Evolutionary conservation across 2,797 vertebrate genomes (phyloP), one percentile per base, ranked within the genome.

Genomic region (Nyctalus aviator): DNA sequence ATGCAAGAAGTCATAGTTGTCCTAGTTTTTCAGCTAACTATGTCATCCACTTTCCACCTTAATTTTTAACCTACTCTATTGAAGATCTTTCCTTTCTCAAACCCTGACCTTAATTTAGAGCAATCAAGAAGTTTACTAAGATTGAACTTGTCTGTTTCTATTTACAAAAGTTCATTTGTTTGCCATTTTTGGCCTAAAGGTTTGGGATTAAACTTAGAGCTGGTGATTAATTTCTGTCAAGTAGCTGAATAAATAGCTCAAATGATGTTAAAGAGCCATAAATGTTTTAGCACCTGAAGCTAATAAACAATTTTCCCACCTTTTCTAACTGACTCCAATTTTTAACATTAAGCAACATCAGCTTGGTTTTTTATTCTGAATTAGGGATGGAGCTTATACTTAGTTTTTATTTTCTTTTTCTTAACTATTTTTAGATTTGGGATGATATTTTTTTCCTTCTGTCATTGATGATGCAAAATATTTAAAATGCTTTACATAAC

Each of bases 201-300:
- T 18, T 89, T 57, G 23, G 66, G 37, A 86, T 86, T 76, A 81
- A 59, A 35, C 6, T 14, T 18, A 64, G 75, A 85, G 6, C 8
- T 85, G 37, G 50, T 83, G 71, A 79, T 20, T 78, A 82, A 89
- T 71, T 94, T 62, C 10, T 93, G 35, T 85, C 59, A 35, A 79
- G 9, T 27, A 68, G 41, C 46, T 78, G 44, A 90, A 53, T 86
- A 75, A 88, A 86, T 57, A 57, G 15, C 32, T 91, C 35, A 69
- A 85, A 50, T 71, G 46, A 25, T 87, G 35, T 44, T 91, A 7
- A 90, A 18, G 64, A 8, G 5, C 20, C 5, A 30, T n/a, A 27
- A 21, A 88, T 30, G 20, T 78, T 94, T 93, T 77, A 84, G n/a
- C 25, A 15, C 15, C 23, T 78, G 35, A 90, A 81, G 82, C 1